Percentiles rank a stretch among this genome's conserved stretches.
Conservation (phyloP, 2,113 vertebrate genomes). For the Pangasianodon hypophthalmus region DNA sequence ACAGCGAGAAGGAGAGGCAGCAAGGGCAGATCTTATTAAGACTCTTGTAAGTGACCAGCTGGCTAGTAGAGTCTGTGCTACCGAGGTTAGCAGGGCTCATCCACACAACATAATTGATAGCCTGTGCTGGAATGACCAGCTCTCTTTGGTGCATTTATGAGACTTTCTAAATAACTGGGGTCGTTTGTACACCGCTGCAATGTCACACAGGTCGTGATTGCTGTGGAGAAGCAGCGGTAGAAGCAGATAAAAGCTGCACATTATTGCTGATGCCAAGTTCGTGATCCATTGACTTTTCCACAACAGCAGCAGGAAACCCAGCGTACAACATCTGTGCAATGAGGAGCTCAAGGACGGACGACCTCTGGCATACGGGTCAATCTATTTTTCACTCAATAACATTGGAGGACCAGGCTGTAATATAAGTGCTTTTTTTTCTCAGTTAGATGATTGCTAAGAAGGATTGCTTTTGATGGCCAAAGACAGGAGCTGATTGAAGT, state of each 20-base stretch:
- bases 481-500: constrained; percentile 37
- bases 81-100: constrained; percentile 33
- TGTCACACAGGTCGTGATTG: constrained; percentile 41
- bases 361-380: constrained; percentile 36
- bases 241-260: constrained; percentile 47
- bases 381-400: constrained; percentile 24
- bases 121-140: constrained; percentile 9
- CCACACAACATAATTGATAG: constrained; percentile 45
- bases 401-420: constrained; percentile 14
- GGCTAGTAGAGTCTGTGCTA: constrained; percentile 11
- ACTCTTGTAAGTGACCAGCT: constrained; percentile 35
- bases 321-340: constrained; percentile 28
- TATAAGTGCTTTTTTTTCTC: neutral
- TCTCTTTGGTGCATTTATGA: constrained; percentile 33
- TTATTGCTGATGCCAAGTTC: constrained; percentile 42
- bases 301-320: constrained; percentile 32
- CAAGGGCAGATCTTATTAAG: constrained; percentile 40
- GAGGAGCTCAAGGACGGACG: constrained; percentile 27
- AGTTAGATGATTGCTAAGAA: constrained; percentile 24
- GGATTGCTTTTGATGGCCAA: constrained; percentile 33
- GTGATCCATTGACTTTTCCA: constrained; percentile 43
- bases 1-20: constrained; percentile 15
- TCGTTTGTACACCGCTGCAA: constrained; percentile 40
- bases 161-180: constrained; percentile 39
- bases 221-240: constrained; percentile 35